Evolutionary conservation across 2,888 invertebrate species (phyloP).

Genomic region (Tetranychus truncatus): DNA sequence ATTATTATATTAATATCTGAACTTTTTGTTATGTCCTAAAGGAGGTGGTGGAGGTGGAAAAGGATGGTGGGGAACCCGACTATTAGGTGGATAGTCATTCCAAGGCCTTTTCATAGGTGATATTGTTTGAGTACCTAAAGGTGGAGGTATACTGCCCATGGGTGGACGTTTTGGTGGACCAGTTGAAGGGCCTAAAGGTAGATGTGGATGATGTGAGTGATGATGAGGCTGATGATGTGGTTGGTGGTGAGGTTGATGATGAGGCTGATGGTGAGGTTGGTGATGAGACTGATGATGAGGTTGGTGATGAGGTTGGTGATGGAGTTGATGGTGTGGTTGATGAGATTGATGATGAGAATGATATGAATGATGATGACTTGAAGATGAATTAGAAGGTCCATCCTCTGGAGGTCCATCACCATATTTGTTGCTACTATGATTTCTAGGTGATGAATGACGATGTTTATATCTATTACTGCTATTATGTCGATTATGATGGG

Average conservation of each 20-base stretch:
- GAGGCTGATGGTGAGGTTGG: neutral
- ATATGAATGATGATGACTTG: neutral
- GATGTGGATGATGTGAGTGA: neutral
- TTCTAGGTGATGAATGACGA: neutral
- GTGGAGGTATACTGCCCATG: neutral
- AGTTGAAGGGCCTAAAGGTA: neutral
- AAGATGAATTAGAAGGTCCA: neutral
- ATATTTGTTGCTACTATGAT: neutral
- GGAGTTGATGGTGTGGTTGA: neutral
- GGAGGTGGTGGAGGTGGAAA: neutral
- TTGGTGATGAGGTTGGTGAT: neutral
- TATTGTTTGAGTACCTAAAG: neutral
- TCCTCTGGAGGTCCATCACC: neutral
- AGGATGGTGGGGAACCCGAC: constrained; percentile 7
- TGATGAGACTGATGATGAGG: neutral
- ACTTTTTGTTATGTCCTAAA: neutral
- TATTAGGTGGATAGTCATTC: neutral
- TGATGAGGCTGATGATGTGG: neutral
- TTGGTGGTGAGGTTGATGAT: neutral
- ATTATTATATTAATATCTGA: no score
- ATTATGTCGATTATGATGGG: constrained; percentile 5
- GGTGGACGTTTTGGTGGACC: constrained; percentile 5
- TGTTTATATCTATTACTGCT: neutral
- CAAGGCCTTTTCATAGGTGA: constrained; percentile 3
- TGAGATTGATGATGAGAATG: neutral